Evolutionary conservation across 2,113 vertebrate species (phyloP).

Genomic region (Spilogale gracilis): DNA sequence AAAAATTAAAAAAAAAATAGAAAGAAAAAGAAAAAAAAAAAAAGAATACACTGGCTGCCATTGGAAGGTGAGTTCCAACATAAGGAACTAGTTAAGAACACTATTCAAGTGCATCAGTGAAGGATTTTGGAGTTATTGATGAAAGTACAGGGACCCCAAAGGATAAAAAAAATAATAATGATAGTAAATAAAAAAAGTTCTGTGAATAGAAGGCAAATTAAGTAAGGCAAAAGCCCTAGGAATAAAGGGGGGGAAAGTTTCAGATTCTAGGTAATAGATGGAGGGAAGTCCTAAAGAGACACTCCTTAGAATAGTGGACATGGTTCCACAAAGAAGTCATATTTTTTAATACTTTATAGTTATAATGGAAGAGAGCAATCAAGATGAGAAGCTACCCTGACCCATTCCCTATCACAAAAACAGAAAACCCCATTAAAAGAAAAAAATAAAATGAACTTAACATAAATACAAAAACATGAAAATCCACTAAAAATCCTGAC

Average conservation of each 20-base stretch:
- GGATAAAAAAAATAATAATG: no score
- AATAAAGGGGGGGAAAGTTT: neutral
- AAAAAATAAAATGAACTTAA: conserved; percentile 23
- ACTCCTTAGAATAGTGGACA: neutral
- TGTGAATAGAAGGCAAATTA: neutral
- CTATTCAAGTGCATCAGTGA: neutral
- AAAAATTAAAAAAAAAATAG: no score
- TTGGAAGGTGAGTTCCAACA: neutral
- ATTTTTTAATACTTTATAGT: neutral
- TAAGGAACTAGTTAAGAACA: neutral
- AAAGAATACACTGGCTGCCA: neutral
- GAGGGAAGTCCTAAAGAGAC: neutral
- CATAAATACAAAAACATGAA: neutral
- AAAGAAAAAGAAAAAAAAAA: no score
- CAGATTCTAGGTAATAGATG: neutral
- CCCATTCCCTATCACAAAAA: neutral
- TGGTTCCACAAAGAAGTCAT: neutral
- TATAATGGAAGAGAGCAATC: neutral
- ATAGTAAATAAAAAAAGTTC: neutral
- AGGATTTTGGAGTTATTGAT: neutral
- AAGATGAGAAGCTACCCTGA: neutral
- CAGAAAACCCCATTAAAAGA: neutral
- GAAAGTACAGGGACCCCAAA: neutral
- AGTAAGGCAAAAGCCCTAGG: neutral
- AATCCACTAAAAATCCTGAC: neutral